Evolutionary conservation across 2,888 invertebrate species (phyloP), one percentile per base, ranked within the genome.

Genomic region (Drosophila monieri): DNA sequence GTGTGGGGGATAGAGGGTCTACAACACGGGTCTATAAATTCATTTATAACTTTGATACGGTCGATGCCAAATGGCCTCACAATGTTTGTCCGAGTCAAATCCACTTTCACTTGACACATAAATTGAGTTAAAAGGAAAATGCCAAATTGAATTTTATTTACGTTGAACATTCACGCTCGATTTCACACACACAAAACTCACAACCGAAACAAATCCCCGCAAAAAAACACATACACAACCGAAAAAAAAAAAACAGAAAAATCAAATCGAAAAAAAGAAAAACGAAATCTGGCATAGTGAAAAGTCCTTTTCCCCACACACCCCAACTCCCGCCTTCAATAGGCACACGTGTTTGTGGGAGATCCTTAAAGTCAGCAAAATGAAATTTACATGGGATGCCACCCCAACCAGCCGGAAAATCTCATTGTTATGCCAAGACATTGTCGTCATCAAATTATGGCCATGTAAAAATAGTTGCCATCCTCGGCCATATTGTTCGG

Each of bases 141-240:
- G 73, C 66, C 75, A 77, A 80, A 83, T 85, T 77, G 69, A 79
- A 79, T 85, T 79, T 72, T 70, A 77, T 80, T 85, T 74, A 58
- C 69, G 66, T 68, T 64, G 52, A 61, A 51, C 61, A 68, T 80
- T 74, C 73, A 53, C 67, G 60, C 73, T 75, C 73, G 52, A 85
- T 79, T 77, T 79, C 71, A 66, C 69, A 58, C 69, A 58, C 43
- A 49, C 52, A 41, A 52, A 56, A 8, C 23, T 25, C 32, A n/a
- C 15, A 41, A 30, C 56, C 41, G 30, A 67, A 72, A 70, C 43
- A 72, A 64, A 64, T 64, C 64, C 60, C 15, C 39, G 12, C 21
- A 43, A 43, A 21, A 10, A n/a, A 10, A 18, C 21, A 35, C 12
- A n/a, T 48, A 39, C 44, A 52, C 37, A 30, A 37, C n/a, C 43